Evolutionary conservation across 2,113 vertebrate genomes (phyloP), one percentile per base, ranked within the genome.

Genomic region (Trogon surrucura): DNA sequence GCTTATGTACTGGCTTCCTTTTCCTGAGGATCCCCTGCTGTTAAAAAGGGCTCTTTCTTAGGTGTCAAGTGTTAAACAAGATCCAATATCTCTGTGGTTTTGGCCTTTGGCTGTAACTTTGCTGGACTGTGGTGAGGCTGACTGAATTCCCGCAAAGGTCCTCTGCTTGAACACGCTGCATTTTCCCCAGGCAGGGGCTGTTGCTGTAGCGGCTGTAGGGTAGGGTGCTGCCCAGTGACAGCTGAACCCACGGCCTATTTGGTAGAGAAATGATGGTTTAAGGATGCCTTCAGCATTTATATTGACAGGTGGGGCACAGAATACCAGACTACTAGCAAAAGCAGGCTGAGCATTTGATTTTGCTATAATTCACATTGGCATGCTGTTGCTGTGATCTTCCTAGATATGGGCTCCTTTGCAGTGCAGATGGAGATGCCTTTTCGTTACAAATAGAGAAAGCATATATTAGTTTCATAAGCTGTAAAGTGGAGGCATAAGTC

Each of bases 191-290:
- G 36, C 56, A 90, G 15, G 45, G n/a, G 5, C 19, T 72, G 21
- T 7, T 50, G 41, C 45, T 84, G 72, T 60, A 50, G 56, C 1
- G 8, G 56, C 27, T 84, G 34, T 41, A 44, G 71, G 65, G 34
- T 41, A 44, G 71, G 65, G 53, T 47, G 36, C n/a, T 73, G 15
- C 13, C 41, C 5, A 36, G 5, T 22, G 32, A 51, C 38, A 74
- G 32, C 3, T 12, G 54, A 48, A 20, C n/a, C 25, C 3, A 1
- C 6, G 41, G 5, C 8, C 22, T 29, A 1, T n/a, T 58, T 67
- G 16, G 19, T 1, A 23, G 56, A 82, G 47, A 85, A 71, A 15
- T n/a, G 34, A 51, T 58, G 67, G 30, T 56, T 82, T 77, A 61
- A 83, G 61, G 29, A 45, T 60, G 48, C 19, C 23, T n/a, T 64